Evolutionary conservation across 2,113 vertebrate species (phyloP), one percentile per base, ranked within the genome.

Genomic region (Gambusia affinis): DNA sequence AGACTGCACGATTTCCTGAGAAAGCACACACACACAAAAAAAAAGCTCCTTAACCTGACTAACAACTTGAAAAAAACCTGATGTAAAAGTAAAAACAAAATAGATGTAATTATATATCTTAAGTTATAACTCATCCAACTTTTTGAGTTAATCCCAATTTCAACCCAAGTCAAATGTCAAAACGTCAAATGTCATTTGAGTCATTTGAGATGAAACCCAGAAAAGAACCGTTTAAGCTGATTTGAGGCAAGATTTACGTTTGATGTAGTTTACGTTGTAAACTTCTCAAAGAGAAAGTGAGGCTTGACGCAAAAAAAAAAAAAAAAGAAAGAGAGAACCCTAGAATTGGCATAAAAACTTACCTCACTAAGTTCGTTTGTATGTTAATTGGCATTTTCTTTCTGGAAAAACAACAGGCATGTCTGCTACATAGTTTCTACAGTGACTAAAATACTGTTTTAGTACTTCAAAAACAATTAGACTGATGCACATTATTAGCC

Each of bases 301-400:
- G 90, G 88, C 87, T 87, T 89, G 80, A 84, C 76, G 71, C 72
- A 81, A 80, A 83, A 85, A 70, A 51, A 44, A 91, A 86, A 84
- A 85, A 10, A 35, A 35, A 35, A 31, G 3, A 81, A 68, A 76
- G 87, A 81, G 70, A 85, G 73, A 91, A 86, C 91, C 87, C 89
- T 91, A 86, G 80, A 90, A 91, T 92, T 93, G 83, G 80, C 88
- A 84, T 89, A 92, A 57, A 82, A 89, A 94, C 92, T 94, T 94
- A 95, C 92, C 94, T 89, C 72, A 76, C 92, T 94, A 95, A 94
- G 92, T 87, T 93, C 92, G 91, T 94, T 94, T 92, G 92, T 92
- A 94, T 93, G 94, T 94, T 94, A 94, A 94, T 92, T 93, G 91
- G 93, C 86, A 92, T 94, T 95, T 95, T 95, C 94, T 90, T 94